Conservation (phyloP, 2,888 invertebrate species). For the Acleris cristana region DNA sequence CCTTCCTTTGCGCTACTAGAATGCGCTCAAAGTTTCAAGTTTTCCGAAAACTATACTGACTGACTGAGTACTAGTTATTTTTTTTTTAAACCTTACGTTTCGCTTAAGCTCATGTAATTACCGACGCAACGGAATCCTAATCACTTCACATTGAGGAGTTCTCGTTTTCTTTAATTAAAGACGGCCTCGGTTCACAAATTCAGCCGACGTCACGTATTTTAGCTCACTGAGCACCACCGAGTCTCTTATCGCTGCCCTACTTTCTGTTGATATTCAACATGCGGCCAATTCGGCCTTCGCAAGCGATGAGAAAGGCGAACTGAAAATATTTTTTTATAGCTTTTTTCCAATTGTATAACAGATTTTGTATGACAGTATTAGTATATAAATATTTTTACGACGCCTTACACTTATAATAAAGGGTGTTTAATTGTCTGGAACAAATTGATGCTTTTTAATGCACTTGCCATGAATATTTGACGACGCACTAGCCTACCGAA, state of each 20-base stretch:
- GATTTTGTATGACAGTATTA: neutral
- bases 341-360: neutral
- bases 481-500: no score
- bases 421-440: no score
- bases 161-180: slow-evolving; percentile 26
- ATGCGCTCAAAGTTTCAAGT: no score
- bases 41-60: no score
- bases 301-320: slow-evolving; percentile 3
- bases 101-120: neutral
- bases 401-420: no score
- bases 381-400: no score
- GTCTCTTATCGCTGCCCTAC: slow-evolving; percentile 10
- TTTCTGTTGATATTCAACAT: slow-evolving; percentile 11
- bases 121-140: slow-evolving; percentile 15
- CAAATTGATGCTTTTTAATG: no score
- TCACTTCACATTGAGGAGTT: slow-evolving; percentile 15
- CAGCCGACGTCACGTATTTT: slow-evolving; percentile 22
- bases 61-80: no score
- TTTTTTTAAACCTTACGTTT: no score
- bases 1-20: no score
- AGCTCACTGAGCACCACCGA: neutral
- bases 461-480: no score
- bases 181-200: slow-evolving; percentile 16
- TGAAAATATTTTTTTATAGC: slow-evolving; percentile 6
- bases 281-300: neutral